phyloP scores from a whole-genome alignment of 2,888 invertebrate genomes.

The Acleris laterana region DNA sequence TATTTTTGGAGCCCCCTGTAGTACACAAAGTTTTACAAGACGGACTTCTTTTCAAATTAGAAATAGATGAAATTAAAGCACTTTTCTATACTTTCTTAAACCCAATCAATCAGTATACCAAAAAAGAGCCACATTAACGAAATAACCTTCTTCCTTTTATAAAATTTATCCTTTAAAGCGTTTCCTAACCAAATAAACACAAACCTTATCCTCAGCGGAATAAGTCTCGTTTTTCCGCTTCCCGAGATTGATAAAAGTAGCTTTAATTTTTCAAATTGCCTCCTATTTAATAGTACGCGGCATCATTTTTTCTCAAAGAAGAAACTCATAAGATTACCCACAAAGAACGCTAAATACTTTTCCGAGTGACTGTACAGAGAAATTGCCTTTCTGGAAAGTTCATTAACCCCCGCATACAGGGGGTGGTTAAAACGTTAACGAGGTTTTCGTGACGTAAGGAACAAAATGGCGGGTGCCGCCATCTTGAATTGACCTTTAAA shows the following conservation, averaged over 20 bases:
- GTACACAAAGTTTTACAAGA: too few relatives aligned
- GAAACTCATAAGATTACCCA: slow-evolving; percentile 40
- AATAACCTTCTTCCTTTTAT: background rate
- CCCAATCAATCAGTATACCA: too few relatives aligned
- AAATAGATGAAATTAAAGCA: too few relatives aligned
- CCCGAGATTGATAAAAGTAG: slow-evolving; percentile 31
- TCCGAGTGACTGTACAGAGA: slow-evolving; percentile 40
- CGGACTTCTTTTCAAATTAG: too few relatives aligned
- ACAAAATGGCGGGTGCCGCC: slow-evolving; percentile 13
- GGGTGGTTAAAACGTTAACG: slow-evolving; percentile 20
- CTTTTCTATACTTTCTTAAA: too few relatives aligned
- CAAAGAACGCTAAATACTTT: slow-evolving; percentile 40
- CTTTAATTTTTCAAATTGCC: slow-evolving; percentile 46
- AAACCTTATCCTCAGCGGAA: background rate
- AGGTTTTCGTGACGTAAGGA: background rate
- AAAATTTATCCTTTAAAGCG: background rate
- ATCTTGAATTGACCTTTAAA: slow-evolving; percentile 2
- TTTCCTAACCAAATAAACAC: background rate
- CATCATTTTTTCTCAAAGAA: slow-evolving; percentile 44
- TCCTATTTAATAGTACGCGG: slow-evolving; percentile 42
- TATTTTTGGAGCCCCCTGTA: too few relatives aligned
- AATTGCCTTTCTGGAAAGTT: slow-evolving; percentile 36
- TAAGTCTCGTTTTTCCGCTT: background rate
- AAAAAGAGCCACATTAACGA: background rate
- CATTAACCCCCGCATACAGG: slow-evolving; percentile 26